Conservation (phyloP, 2,888 invertebrate genomes). For the Scaptomyza caliginosa region DNA sequence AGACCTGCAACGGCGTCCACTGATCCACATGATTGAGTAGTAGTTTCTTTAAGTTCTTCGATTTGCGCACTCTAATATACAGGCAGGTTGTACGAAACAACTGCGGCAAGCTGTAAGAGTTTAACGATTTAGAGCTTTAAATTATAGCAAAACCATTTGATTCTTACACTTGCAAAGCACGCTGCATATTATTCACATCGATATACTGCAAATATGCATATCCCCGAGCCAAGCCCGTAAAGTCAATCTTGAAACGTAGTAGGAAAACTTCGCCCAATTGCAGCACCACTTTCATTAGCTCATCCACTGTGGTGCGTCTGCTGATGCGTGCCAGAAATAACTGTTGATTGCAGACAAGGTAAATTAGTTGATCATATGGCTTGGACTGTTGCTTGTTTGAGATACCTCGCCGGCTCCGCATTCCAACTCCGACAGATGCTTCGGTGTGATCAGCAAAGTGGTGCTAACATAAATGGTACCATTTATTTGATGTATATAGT, state of each 20-base stretch:
- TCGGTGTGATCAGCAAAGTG: constrained; percentile 12
- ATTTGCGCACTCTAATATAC: constrained; percentile 51
- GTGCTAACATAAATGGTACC: constrained; percentile 74
- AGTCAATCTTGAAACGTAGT: constrained; percentile 77
- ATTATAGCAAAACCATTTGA: not conserved
- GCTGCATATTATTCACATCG: constrained; percentile 38
- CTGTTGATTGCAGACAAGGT: constrained; percentile 32
- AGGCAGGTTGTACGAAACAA: constrained; percentile 31
- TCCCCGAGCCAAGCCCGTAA: constrained; percentile 60
- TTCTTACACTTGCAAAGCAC: constrained; percentile 59
- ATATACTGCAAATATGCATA: constrained; percentile 80
- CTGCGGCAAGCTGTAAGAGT: constrained; percentile 45
- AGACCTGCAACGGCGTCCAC: constrained; percentile 57
- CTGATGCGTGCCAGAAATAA: constrained; percentile 50
- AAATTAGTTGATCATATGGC: not conserved
- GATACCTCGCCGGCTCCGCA: constrained; percentile 76
- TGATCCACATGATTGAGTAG: constrained; percentile 31
- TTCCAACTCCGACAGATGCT: constrained; percentile 46
- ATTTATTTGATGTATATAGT: constrained; percentile 60
- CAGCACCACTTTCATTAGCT: constrained; percentile 59
- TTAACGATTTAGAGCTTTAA: not conserved
- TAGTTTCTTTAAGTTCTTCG: constrained; percentile 66
- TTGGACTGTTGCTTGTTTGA: not conserved
- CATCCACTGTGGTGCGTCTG: constrained; percentile 28
- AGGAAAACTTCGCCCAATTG: constrained; percentile 72